Evolutionary conservation across 2,797 vertebrate species (phyloP).

Genomic region (Martes flavigula): DNA sequence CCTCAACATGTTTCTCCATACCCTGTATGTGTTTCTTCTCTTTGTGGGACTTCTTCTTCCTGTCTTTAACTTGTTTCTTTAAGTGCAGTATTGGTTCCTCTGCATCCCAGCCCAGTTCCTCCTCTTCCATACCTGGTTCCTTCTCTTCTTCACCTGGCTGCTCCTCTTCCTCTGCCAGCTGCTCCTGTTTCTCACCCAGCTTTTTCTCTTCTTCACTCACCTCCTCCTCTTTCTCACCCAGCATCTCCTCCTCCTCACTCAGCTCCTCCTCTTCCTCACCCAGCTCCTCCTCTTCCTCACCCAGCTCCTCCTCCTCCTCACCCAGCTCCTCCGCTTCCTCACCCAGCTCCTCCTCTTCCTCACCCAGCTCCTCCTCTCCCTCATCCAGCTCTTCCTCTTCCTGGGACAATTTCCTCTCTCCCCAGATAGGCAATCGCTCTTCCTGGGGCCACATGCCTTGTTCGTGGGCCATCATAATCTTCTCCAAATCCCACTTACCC

Average conservation of each 20-base stretch:
- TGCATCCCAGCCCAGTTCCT: neutral
- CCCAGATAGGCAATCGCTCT: neutral
- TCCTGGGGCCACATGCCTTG: neutral
- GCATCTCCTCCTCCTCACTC: neutral
- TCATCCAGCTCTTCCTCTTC: neutral
- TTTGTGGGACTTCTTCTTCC: neutral
- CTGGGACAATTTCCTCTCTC: neutral
- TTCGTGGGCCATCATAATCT: neutral
- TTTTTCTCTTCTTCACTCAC: too few relatives aligned
- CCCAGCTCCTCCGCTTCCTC: neutral
- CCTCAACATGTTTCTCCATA: neutral
- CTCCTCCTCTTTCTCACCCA: too few relatives aligned
- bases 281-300: neutral
- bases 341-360: neutral
- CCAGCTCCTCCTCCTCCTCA: neutral
- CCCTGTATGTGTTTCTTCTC: neutral
- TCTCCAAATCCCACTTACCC: neutral
- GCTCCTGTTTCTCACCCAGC: too few relatives aligned
- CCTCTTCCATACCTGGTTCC: neutral
- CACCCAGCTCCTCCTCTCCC: neutral
- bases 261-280: too few relatives aligned
- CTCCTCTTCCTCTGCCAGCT: too few relatives aligned
- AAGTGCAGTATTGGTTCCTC: neutral
- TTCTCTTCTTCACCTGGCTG: neutral
- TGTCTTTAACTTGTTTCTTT: neutral